phyloP scores from a whole-genome alignment of 92 coral and sea anemone genomes.

The Anthopleura xanthogrammica region DNA sequence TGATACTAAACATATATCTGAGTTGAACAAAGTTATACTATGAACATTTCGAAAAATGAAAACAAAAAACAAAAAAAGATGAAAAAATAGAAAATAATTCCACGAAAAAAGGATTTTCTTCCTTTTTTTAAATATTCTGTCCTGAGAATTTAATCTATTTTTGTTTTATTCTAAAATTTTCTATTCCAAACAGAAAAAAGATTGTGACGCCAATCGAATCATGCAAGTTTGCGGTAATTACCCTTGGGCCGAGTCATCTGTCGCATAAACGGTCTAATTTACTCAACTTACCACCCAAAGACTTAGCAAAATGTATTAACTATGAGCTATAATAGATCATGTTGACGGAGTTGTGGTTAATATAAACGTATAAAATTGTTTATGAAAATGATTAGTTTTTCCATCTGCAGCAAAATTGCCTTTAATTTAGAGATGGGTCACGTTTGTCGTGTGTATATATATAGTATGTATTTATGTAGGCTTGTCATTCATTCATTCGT shows the following conservation, averaged over 20 bases:
- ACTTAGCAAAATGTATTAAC: neutral
- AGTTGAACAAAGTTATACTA: too few relatives aligned
- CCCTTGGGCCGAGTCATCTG: neutral
- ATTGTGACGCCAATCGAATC: neutral
- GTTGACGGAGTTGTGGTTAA: neutral
- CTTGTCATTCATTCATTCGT: neutral
- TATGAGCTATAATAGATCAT: neutral
- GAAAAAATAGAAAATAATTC: neutral
- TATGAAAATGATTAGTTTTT: slow-evolving; percentile 3
- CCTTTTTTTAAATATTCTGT: neutral
- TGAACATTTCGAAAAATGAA: too few relatives aligned
- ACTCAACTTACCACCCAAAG: slow-evolving; percentile 3
- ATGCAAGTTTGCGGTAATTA: neutral
- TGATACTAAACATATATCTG: too few relatives aligned
- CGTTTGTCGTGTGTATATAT: neutral
- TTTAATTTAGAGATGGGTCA: neutral
- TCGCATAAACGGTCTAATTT: neutral
- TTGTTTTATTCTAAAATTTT: neutral
- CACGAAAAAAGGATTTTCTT: neutral
- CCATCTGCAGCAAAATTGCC: slow-evolving; percentile 10
- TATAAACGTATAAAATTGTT: neutral
- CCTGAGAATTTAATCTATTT: neutral
- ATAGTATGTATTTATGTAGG: neutral
- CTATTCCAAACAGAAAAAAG: neutral
- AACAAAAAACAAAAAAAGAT: too few relatives aligned